A percentile compares a stretch with the other conserved stretches of the same genome.
Evolutionary conservation across 2,797 vertebrate genomes (phyloP).

Genomic region (Picus viridis): DNA sequence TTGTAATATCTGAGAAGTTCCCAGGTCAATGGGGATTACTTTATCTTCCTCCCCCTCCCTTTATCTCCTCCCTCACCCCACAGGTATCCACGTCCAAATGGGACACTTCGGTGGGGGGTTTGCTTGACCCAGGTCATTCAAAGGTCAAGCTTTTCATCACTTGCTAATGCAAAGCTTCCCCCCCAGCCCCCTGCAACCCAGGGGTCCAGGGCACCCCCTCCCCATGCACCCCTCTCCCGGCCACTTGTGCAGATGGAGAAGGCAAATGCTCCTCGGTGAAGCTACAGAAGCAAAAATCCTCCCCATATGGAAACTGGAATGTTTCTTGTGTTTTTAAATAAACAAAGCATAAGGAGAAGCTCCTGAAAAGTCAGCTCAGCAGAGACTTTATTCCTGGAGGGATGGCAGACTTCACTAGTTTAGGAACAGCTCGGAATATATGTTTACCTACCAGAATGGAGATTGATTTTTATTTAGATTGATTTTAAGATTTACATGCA

Average conservation of each 20-base stretch:
- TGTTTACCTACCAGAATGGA: constrained; percentile 73
- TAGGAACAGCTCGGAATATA: constrained; percentile 64
- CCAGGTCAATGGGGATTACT: constrained; percentile 78
- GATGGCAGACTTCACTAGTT: constrained; percentile 66
- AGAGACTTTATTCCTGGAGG: constrained; percentile 77
- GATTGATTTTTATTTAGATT: constrained; percentile 86
- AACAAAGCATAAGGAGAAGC: constrained; percentile 70
- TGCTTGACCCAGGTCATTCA: constrained; percentile 88
- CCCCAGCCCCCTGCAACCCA: background rate
- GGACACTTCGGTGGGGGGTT: constrained; percentile 79
- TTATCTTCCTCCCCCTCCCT: constrained; percentile 65
- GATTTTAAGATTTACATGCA: constrained; percentile 87
- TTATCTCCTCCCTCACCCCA: constrained; percentile 78
- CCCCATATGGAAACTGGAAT: constrained; percentile 76
- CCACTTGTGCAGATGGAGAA: constrained; percentile 76
- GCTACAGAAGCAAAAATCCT: constrained; percentile 65
- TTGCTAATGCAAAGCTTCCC: constrained; percentile 86
- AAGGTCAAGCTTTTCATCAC: constrained; percentile 90
- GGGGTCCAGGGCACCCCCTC: background rate
- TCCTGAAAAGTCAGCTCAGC: constrained; percentile 83
- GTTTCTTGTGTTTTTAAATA: constrained; percentile 75
- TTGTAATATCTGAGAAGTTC: constrained; percentile 58
- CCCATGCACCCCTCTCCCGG: constrained; percentile 65
- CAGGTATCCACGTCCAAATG: constrained; percentile 94
- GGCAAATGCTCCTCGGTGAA: constrained; percentile 70